Evolutionary conservation across 2,113 vertebrate genomes (phyloP), one percentile per base, ranked within the genome.

Genomic region (Clarias macrocephalus): DNA sequence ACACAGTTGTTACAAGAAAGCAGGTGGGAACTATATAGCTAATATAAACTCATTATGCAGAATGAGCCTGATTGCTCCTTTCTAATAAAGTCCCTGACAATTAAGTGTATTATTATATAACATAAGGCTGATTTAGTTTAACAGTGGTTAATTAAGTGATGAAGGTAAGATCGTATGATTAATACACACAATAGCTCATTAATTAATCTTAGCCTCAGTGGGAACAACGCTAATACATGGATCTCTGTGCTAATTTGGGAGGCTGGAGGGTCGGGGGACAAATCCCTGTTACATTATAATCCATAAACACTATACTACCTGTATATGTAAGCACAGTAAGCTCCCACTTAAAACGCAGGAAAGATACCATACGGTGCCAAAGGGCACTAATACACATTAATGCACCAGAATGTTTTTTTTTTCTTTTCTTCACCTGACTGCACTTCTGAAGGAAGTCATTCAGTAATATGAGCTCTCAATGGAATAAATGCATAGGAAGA

Each of bases 351-450:
- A 94, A 92, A 94, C 93, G 88, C 92, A 92, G 85, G 76, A 77
- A 68, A 86, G 88, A 84, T 90, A 86, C 81, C 82, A 72, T 76
- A 56, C 88, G 85, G 87, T 92, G 89, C 89, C 59, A 70, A 85
- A 79, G 89, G 84, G 89, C 88, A 88, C 83, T 93, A 94, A 93
- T 93, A 90, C 94, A 93, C 92, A 89, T 88, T 94, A 94, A 94
- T 93, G 92, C 89, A 88, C 77, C 85, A 84, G 89, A 84, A 83
- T 83, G 80, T 25, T 83, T 88, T 72, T 77, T 85, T 79, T 33
- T 33, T 33, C 2, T 33, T 86, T 68, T 86, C 60, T 60, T 82
- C 37, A 48, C 72, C 19, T 5, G 25, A 76, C 87, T 82, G 66
- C 59, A 85, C 81, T 85, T 52, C 70, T 42, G 42, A 84, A 84